Conservation (phyloP, 2,888 invertebrate genomes). For the Drosophila vallismaia region DNA sequence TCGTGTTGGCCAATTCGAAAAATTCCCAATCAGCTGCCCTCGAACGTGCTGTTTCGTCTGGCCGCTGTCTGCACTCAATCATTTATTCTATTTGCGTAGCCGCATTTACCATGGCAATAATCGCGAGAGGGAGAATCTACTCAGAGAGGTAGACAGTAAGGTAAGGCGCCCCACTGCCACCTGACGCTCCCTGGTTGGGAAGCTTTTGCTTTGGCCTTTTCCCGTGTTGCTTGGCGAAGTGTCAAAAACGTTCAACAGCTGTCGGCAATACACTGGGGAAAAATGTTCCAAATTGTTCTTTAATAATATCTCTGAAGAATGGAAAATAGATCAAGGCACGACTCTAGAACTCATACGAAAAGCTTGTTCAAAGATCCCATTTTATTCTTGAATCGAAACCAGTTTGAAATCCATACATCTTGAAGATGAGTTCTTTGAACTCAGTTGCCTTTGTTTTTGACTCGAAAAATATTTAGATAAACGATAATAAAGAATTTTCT, state of each 20-base stretch:
- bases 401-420: background rate
- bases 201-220: constrained; percentile 52
- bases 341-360: background rate
- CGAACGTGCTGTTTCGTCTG: constrained; percentile 56
- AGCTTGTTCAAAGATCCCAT: background rate
- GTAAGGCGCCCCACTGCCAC: constrained; percentile 19
- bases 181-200: constrained; percentile 29
- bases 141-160: constrained; percentile 21
- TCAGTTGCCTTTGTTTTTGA: too few relatives aligned
- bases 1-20: background rate
- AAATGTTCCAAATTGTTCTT: too few relatives aligned
- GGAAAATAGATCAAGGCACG: too few relatives aligned
- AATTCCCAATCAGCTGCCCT: constrained; percentile 43
- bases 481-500: too few relatives aligned
- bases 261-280: constrained; percentile 31
- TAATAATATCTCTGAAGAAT: too few relatives aligned
- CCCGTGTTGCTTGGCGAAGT: constrained; percentile 47
- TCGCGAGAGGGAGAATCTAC: constrained; percentile 11
- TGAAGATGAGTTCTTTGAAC: background rate
- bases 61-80: constrained; percentile 62
- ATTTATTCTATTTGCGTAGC: constrained; percentile 53
- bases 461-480: too few relatives aligned
- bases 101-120: constrained; percentile 9
- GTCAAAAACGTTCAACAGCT: constrained; percentile 73
- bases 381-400: background rate